Evolutionary conservation across 1,140 invertebrate genomes (phyloP), one percentile per base, ranked within the genome.

Genomic region (Bombus superbus): DNA sequence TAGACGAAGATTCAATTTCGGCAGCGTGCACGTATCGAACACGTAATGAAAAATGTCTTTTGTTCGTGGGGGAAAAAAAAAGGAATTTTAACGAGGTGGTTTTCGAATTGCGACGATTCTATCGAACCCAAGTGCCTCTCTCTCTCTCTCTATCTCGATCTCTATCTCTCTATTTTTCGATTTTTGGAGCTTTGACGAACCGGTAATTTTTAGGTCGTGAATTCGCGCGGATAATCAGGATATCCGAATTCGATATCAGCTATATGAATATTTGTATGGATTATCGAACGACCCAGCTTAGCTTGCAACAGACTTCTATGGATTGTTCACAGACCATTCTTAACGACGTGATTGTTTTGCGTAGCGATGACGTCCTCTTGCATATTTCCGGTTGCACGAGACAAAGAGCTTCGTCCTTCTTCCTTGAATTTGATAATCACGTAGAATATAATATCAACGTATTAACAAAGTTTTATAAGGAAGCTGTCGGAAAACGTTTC

Each of bases 161-260:
- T 28, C 10, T 25, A 8, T 25, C 10, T 28, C 28, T 59, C 28
- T 59, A 11, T 59, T 59, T 59, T 28, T 59, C 10, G 3, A 59
- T 53, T 53, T 53, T 22, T 53, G 25, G 0, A 79, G 42, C 64
- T 38, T 35, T 47, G 62, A 64, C 32, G 18, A 25, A 35, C 15
- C 25, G n/a, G 38, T 13, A 40, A 69, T 66, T 80, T 35, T 69
- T 68, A 35, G 11, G 1, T 11, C 18, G 6, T 22, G 44, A 69
- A 47, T 80, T 80, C 64, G 15, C 78, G 22, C 32, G 32, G 25
- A 80, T 80, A 80, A 80, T 80, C 62, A 53, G 32, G n/a, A 80
- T 80, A 80, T 80, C 62, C 42, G 77, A 28, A 79, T 78, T 66
- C 59, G 25, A 79, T 68, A 68, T 42, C 22, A 68, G n/a, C 62